Percentiles rank a stretch among this genome's conserved stretches.
phyloP scores from a whole-genome alignment of 2,888 invertebrate genomes.

The Athrips mouffetella region DNA sequence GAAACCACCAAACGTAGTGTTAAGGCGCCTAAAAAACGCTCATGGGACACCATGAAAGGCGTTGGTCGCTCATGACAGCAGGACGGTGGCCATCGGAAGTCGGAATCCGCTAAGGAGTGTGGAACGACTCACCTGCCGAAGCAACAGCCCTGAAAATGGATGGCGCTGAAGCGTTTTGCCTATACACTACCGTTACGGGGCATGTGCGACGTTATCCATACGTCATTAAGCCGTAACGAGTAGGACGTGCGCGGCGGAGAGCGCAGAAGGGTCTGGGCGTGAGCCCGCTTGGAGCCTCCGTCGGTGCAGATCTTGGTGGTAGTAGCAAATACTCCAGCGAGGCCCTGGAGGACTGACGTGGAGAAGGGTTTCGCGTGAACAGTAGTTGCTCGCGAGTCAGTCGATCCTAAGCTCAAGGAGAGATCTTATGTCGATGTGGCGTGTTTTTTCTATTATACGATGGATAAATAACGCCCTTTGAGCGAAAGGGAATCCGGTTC shows the following conservation, averaged over 20 bases:
- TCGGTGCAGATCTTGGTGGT: slow-evolving; percentile 82
- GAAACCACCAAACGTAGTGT: slow-evolving; percentile 79
- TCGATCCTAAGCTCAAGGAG: slow-evolving; percentile 78
- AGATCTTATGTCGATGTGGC: slow-evolving; percentile 63
- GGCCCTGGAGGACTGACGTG: slow-evolving; percentile 79
- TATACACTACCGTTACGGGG: slow-evolving; percentile 69
- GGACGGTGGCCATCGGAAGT: slow-evolving; percentile 60
- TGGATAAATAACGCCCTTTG: slow-evolving; percentile 52
- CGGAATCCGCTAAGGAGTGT: slow-evolving; percentile 81
- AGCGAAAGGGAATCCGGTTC: slow-evolving; percentile 77
- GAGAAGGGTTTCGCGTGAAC: slow-evolving; percentile 71
- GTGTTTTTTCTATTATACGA: slow-evolving; percentile 34
- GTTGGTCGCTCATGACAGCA: slow-evolving; percentile 65
- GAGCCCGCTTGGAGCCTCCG: slow-evolving; percentile 72
- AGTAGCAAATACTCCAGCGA: slow-evolving; percentile 85
- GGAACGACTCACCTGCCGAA: slow-evolving; percentile 81
- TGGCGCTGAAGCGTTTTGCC: slow-evolving; percentile 78
- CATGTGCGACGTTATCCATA: slow-evolving; percentile 37
- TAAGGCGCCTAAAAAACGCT: slow-evolving; percentile 82
- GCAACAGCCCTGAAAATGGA: slow-evolving; percentile 83
- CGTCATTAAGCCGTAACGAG: slow-evolving; percentile 78
- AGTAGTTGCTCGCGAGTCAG: slow-evolving; percentile 78
- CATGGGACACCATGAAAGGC: slow-evolving; percentile 49
- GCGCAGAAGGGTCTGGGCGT: slow-evolving; percentile 80
- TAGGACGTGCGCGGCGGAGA: slow-evolving; percentile 68